A percentile compares a stretch with the other conserved stretches of the same genome.
phyloP scores from a whole-genome alignment of 1,140 invertebrate genomes.

The Gerris buenoi region DNA sequence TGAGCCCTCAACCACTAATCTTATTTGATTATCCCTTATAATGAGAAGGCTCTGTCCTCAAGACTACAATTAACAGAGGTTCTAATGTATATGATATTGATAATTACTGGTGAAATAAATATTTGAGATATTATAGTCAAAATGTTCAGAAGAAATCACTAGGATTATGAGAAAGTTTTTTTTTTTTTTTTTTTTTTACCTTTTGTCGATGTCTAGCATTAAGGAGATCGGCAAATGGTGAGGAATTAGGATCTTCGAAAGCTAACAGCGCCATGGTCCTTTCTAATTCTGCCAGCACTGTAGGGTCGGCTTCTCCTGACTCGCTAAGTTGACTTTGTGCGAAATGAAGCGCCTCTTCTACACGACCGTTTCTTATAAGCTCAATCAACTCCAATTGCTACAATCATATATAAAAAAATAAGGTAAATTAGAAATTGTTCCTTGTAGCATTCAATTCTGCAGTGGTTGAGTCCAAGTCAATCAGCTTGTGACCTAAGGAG shows the following conservation, averaged over 20 bases:
- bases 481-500: too few species aligned
- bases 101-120: not conserved
- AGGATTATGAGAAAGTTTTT: too few species aligned
- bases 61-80: too few species aligned
- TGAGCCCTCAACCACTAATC: too few species aligned
- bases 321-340: conserved; percentile 87
- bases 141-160: too few species aligned
- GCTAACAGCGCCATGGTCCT: conserved; percentile 85
- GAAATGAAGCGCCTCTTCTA: conserved; percentile 91
- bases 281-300: conserved; percentile 57
- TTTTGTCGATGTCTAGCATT: conserved; percentile 84
- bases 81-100: too few species aligned
- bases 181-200: conserved; percentile 34
- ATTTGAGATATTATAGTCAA: not conserved
- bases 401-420: too few species aligned
- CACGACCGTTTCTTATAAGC: conserved; percentile 70
- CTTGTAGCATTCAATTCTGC: too few species aligned
- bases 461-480: too few species aligned
- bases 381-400: conserved; percentile 91
- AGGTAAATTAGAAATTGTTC: too few species aligned
- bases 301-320: conserved; percentile 75
- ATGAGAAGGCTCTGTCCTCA: not conserved
- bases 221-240: conserved; percentile 90
- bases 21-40: not conserved
- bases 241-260: conserved; percentile 88